A percentile compares a stretch with the other conserved stretches of the same genome.
These are phyloP conservation scores for Bubo bubo DNA, from an alignment of 2,113 vertebrate species.

Conservation along the genomic window DNA sequence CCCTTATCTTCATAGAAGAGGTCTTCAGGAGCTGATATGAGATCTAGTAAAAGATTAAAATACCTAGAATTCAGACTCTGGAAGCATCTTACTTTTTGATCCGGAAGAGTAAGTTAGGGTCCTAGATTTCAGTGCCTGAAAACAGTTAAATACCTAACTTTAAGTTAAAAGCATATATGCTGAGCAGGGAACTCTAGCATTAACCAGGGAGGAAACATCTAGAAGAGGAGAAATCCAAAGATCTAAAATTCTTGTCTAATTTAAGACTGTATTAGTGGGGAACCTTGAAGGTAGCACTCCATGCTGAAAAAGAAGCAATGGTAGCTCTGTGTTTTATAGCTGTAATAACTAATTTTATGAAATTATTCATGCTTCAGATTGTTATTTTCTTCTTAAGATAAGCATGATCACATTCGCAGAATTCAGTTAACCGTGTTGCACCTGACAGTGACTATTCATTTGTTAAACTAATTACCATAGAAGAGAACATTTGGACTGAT, in stretches of 20 bases:
- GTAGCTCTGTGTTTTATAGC: neutral
- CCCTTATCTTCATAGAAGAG: neutral
- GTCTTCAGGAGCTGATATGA: neutral
- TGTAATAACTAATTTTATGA: neutral
- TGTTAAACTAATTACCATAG: constrained; percentile 7
- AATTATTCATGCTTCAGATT: neutral
- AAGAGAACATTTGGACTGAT: neutral
- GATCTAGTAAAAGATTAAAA: neutral
- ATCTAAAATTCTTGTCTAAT: neutral
- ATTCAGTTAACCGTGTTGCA: neutral
- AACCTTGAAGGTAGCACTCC: neutral
- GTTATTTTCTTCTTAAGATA: neutral
- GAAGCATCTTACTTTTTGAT: neutral
- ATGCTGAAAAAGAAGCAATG: neutral
- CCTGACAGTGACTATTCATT: neutral
- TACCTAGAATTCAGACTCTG: neutral
- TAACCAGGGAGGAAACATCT: neutral
- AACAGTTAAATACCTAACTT: neutral
- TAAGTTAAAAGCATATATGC: neutral
- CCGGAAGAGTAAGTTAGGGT: neutral
- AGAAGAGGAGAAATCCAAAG: neutral
- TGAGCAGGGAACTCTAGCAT: neutral
- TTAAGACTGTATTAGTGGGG: neutral
- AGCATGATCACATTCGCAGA: neutral
- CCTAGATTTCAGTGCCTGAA: neutral